Conservation (phyloP, 2,888 invertebrate genomes). For the Philereme transversata region DNA sequence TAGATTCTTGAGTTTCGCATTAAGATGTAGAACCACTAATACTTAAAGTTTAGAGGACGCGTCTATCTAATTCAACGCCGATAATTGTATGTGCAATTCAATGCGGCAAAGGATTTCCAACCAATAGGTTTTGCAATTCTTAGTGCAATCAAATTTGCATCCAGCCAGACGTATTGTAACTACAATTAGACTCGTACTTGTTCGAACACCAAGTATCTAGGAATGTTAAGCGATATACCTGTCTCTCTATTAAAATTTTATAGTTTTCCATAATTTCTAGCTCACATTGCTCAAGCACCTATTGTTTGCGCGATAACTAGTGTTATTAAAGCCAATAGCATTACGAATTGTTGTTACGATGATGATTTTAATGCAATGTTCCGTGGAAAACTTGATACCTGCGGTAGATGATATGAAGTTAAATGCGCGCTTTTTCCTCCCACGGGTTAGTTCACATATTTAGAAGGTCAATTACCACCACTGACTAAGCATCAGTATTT, state of each 20-base stretch:
- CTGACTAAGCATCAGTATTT: not conserved
- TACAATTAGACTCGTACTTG: not conserved
- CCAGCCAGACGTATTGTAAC: slow-evolving; percentile 23
- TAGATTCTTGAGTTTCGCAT: slow-evolving; percentile 5
- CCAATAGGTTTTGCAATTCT: slow-evolving; percentile 24
- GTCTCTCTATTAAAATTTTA: slow-evolving; percentile 27
- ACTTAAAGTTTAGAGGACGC: slow-evolving; percentile 14
- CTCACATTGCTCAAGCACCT: slow-evolving; percentile 32
- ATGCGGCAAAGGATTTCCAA: slow-evolving; percentile 19
- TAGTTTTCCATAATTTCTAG: slow-evolving; percentile 29
- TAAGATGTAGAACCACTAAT: slow-evolving; percentile 13
- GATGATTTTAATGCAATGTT: slow-evolving; percentile 26
- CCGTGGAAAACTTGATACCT: slow-evolving; percentile 23
- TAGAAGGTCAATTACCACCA: not conserved
- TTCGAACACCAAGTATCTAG: slow-evolving; percentile 11
- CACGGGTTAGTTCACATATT: not conserved
- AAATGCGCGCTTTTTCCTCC: slow-evolving; percentile 14
- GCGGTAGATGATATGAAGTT: slow-evolving; percentile 14
- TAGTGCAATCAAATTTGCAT: slow-evolving; percentile 22
- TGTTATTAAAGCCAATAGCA: slow-evolving; percentile 35
- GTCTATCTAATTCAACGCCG: slow-evolving; percentile 18
- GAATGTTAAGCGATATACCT: slow-evolving; percentile 14
- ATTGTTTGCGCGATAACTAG: slow-evolving; percentile 32
- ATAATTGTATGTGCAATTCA: slow-evolving; percentile 24
- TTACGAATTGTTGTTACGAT: slow-evolving; percentile 33